phyloP scores from a whole-genome alignment of 2,113 vertebrate species.

The Microtus montanus region DNA sequence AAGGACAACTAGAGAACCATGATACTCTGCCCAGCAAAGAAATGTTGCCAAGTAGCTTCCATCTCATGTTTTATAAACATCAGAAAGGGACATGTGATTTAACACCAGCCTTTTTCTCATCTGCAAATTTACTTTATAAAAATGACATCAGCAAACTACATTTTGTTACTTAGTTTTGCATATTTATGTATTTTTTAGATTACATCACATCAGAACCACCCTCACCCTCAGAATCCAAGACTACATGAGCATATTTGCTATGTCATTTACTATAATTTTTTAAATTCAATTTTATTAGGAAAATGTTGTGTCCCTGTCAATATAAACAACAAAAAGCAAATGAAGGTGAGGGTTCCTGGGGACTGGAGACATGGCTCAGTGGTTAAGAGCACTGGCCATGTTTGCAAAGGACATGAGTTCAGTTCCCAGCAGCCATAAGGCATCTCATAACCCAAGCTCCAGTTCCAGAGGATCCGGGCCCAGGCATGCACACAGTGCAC shows the following conservation, averaged over 20 bases:
- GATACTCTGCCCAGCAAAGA: not conserved
- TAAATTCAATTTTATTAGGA: not conserved
- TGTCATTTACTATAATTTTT: not conserved
- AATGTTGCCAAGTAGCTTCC: not conserved
- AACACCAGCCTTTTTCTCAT: constrained; percentile 2
- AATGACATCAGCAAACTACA: not conserved
- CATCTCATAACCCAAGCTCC: not conserved
- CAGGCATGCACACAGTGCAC: no score
- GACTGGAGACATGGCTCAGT: not conserved
- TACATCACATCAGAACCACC: not conserved
- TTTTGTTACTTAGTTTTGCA: constrained; percentile 22
- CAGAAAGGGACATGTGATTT: not conserved
- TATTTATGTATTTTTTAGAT: constrained; percentile 50
- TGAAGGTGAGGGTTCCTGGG: not conserved
- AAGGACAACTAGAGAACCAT: not conserved
- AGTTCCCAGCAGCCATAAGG: not conserved
- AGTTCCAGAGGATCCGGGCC: not conserved
- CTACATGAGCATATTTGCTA: not conserved
- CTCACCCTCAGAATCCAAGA: constrained; percentile 47
- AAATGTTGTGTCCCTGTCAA: constrained; percentile 7
- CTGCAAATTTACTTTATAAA: constrained; percentile 34
- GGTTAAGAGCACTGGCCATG: not conserved
- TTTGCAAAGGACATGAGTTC: not conserved
- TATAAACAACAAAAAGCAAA: not conserved
- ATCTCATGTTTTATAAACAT: not conserved